Evolutionary conservation across 2,888 invertebrate species (phyloP), one percentile per base, ranked within the genome.

Genomic region (Drosophila bunnanda): DNA sequence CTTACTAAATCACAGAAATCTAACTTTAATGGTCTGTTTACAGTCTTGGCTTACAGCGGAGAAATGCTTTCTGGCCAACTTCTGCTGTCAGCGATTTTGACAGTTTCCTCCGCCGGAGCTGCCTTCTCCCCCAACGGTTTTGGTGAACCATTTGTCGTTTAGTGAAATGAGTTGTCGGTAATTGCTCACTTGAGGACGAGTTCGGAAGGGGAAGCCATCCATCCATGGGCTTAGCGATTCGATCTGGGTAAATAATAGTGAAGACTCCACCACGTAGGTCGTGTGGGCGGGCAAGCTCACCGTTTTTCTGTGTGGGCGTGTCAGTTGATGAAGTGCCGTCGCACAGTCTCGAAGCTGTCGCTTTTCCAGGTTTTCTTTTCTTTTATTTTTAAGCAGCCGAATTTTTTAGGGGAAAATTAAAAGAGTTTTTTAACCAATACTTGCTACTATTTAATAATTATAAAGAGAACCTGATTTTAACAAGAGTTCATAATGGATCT

Each of bases 31-130:
- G 75, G 81, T 68, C 53, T 52, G 67, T 80, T 65, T 60, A 52
- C 32, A 15, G 20, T n/a, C 28, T 10, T 22, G 17, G 20, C 28
- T 10, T 25, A 36, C 17, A 30, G 12, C 34, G 13, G 60, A 38
- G 74, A 73, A 71, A 73, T 73, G 55, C 74, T 71, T 73, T 71
- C 64, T 71, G 70, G 64, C 70, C 38, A 75, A 67, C 88, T 78
- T 68, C 34, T 70, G 86, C 82, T 82, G 82, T 88, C 82, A 88
- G 75, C 88, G 82, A 77, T 82, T 85, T 85, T 82, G 88, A 88
- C 82, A 82, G 86, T 69, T 75, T 74, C 25, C 48, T 17, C 34
- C 8, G 55, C 20, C 15, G n/a, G n/a, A 46, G 25, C 15, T 3
- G 5, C 12, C n/a, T 52, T 13, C 28, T 25, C 20, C 13, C 6